phyloP scores from a whole-genome alignment of 2,888 invertebrate genomes.

The Saturnia pavonia region DNA sequence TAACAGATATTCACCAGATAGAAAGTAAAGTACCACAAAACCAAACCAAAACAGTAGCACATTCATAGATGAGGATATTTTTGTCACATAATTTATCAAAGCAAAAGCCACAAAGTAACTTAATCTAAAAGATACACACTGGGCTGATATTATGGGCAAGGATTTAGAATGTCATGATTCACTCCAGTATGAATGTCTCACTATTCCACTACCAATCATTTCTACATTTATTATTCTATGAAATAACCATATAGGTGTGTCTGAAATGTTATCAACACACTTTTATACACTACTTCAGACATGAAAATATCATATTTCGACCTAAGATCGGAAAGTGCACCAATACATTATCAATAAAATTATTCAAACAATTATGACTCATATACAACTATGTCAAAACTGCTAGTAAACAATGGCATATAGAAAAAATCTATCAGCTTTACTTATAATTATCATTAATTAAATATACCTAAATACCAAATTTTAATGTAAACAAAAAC shows the following conservation, averaged over 20 bases:
- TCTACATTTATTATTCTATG: not conserved
- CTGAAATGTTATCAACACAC: not conserved
- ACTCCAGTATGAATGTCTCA: not conserved
- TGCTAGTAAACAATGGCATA: not conserved
- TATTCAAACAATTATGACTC: conserved; percentile 14
- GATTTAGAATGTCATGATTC: not conserved
- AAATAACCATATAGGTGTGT: not conserved
- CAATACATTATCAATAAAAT: not conserved
- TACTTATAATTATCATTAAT: not conserved
- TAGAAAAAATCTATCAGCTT: not conserved
- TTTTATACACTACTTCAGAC: not conserved
- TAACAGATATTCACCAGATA: no score
- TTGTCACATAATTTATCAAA: no score
- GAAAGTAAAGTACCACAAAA: no score
- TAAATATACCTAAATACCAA: not conserved
- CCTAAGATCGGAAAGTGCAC: not conserved
- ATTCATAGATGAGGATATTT: no score
- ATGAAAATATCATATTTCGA: not conserved
- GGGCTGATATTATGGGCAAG: not conserved
- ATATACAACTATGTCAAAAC: not conserved
- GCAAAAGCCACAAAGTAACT: not conserved
- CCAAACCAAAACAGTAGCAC: no score
- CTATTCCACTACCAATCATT: not conserved
- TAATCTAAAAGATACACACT: not conserved
- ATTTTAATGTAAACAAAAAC: conserved; percentile 2